Conservation (phyloP, 2,113 vertebrate genomes). For the Ailurus styani region DNA sequence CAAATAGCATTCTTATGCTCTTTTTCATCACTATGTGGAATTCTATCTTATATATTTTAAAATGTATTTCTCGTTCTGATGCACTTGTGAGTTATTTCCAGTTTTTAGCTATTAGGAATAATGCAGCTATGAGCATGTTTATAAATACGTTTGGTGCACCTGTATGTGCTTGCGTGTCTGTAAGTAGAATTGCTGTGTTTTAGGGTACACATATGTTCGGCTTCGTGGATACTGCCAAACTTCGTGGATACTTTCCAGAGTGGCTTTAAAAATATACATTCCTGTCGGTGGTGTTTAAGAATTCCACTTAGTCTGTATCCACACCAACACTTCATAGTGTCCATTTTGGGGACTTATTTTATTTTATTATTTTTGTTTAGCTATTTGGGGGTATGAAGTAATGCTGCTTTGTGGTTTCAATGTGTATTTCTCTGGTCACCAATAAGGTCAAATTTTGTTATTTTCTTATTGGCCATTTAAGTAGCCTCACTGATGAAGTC, state of each 20-base stretch:
- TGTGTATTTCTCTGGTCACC: neutral
- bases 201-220: neutral
- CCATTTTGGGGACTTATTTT: neutral
- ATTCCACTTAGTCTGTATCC: neutral
- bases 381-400: neutral
- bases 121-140: neutral
- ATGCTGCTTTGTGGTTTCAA: neutral
- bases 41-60: neutral
- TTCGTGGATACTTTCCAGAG: neutral
- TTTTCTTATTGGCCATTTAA: neutral
- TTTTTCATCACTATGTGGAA: neutral
- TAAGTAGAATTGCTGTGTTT: neutral
- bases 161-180: neutral
- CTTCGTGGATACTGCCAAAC: neutral
- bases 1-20: neutral
- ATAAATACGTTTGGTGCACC: neutral
- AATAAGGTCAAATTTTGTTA: neutral
- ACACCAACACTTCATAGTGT: neutral
- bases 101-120: neutral
- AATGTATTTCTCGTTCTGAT: neutral
- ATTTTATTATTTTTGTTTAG: neutral
- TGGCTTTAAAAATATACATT: neutral
- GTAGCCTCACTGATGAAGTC: neutral
- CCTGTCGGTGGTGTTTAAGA: neutral
- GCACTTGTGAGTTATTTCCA: neutral